These are phyloP conservation scores for Papilio glaucus DNA, from an alignment of 1,140 invertebrate species.

Conservation along the genomic window DNA sequence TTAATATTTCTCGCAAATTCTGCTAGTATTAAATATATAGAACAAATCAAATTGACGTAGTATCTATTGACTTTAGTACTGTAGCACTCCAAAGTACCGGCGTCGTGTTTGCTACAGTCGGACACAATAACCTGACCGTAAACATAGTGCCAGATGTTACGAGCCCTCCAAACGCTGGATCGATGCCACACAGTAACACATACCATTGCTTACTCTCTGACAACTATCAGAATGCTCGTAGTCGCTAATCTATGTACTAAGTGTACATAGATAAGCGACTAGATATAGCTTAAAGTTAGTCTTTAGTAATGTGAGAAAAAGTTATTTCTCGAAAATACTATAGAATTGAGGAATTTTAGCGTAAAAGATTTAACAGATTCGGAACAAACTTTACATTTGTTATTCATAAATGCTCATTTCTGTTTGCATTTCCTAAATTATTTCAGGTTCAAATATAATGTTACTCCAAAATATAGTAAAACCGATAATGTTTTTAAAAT, in stretches of 20 bases:
- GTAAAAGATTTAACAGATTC: too few relatives aligned
- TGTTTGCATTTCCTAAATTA: too few relatives aligned
- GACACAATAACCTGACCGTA: slow-evolving; percentile 24
- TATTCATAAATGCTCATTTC: too few relatives aligned
- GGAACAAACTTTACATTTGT: too few relatives aligned
- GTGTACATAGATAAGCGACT: neutral
- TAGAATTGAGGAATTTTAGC: too few relatives aligned
- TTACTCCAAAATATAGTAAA: too few relatives aligned
- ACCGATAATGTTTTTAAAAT: too few relatives aligned
- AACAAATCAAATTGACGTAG: neutral
- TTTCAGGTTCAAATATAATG: too few relatives aligned
- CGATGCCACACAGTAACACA: neutral
- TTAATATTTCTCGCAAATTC: neutral
- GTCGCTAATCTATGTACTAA: too few relatives aligned
- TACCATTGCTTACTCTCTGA: neutral
- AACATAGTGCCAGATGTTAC: slow-evolving; percentile 18
- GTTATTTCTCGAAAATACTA: too few relatives aligned
- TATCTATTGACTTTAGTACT: neutral
- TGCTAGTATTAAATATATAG: neutral
- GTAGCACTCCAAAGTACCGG: neutral
- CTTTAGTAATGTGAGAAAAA: too few relatives aligned
- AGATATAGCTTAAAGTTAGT: neutral
- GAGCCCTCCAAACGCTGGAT: neutral
- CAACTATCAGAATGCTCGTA: too few relatives aligned
- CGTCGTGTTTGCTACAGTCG: slow-evolving; percentile 17